phyloP scores from a whole-genome alignment of 1,140 invertebrate species.

The Tetragnatha versicolor region DNA sequence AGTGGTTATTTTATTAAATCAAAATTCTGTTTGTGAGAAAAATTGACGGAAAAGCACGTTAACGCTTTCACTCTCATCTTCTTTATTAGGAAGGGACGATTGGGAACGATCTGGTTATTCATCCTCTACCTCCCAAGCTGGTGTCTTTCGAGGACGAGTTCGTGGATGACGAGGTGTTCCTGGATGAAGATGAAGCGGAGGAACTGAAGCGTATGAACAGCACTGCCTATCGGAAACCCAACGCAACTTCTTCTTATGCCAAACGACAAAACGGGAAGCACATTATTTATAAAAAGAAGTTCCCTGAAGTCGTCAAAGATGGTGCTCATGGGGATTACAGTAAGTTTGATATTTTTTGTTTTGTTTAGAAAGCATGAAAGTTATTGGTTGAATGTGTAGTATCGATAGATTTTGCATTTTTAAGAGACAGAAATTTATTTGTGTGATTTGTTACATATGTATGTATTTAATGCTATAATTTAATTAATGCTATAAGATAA shows the following conservation, averaged over 20 bases:
- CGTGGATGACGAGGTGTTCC: constrained; percentile 78
- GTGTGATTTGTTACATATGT: too few relatives aligned
- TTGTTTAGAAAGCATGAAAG: too few relatives aligned
- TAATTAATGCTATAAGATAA: too few relatives aligned
- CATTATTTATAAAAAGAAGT: constrained; percentile 57
- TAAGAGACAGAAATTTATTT: too few relatives aligned
- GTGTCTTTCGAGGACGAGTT: constrained; percentile 62
- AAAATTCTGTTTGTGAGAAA: not conserved
- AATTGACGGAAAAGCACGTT: not conserved
- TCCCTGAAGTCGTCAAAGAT: constrained; percentile 12
- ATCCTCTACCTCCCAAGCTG: constrained; percentile 76
- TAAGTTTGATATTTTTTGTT: constrained; percentile 30
- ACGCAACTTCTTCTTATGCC: not conserved
- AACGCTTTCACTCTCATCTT: not conserved
- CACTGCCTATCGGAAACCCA: constrained; percentile 30
- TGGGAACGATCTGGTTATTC: constrained; percentile 84
- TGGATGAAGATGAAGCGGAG: constrained; percentile 69
- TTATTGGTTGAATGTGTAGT: too few relatives aligned
- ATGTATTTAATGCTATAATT: too few relatives aligned
- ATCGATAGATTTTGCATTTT: too few relatives aligned
- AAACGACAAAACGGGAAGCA: constrained; percentile 49
- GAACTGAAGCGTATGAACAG: constrained; percentile 56
- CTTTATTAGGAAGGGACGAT: constrained; percentile 82
- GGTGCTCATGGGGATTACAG: constrained; percentile 56
- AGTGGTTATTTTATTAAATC: not conserved